Evolutionary conservation across 2,113 vertebrate genomes (phyloP), one percentile per base, ranked within the genome.

Genomic region (Sporophila hypoxantha): DNA sequence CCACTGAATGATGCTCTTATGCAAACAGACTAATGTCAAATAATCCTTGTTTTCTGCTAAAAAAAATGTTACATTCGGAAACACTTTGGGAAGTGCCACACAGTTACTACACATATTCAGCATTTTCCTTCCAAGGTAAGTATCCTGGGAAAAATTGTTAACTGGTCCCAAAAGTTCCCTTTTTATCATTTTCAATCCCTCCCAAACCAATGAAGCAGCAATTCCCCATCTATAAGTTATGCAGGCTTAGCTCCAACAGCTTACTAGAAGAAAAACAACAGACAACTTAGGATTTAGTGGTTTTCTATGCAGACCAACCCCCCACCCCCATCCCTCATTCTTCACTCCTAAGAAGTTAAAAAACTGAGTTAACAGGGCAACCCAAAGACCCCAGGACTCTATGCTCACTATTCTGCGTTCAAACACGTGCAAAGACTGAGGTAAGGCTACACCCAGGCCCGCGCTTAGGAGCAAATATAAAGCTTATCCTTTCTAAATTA

Each of bases 401-500:
- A 22, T 15, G 17, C 74, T 84, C 62, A n/a, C 75, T 92, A 5
- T 8, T 78, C 82, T 59, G 60, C 56, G 47, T 41, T 81, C 80
- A 76, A 62, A 89, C 69, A 86, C 29, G 59, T 5, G 37, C 88
- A 88, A 22, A 3, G 3, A 34, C 60, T 47, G 27, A 46, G 0
- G 17, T 36, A 65, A 68, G 47, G 66, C 80, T 85, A 52, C 17
- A 89, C 53, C 76, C 73, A 78, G 50, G 37, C 65, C 27, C 73
- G 34, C 19, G 0, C 44, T 71, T 10, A 16, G 42, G 2, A 62
- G 52, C 39, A 84, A 89, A 83, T 18, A 26, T 73, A 91, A 89
- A 88, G 22, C 56, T 95, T 85, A 86, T 80, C 77, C 77, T 67
- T 85, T 91, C 91, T 75, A 52, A 68, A 75, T 29, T 22, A 78